Conservation (phyloP, 1,140 invertebrate genomes). For the Drosophila truncata region DNA sequence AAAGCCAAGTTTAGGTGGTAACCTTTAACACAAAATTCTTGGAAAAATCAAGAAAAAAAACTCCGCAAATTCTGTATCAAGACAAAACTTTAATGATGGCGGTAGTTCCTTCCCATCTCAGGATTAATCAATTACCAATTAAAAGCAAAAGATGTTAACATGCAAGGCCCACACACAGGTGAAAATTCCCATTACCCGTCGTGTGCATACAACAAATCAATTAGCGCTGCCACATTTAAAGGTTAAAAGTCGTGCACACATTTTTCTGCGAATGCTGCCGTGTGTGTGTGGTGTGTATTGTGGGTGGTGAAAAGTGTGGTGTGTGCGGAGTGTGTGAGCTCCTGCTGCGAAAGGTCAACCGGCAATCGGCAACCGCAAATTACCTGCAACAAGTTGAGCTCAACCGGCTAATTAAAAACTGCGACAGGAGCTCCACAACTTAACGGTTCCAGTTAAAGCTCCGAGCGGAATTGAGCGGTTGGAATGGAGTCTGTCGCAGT, state of each 20-base stretch:
- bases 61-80: neutral
- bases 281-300: neutral
- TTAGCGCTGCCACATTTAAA: slow-evolving; percentile 42
- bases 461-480: slow-evolving; percentile 1
- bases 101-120: neutral
- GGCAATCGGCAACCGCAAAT: slow-evolving; percentile 29
- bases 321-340: neutral
- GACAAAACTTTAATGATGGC: neutral
- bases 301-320: neutral
- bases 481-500: slow-evolving; percentile 26
- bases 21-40: neutral
- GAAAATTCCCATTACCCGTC: neutral
- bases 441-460: slow-evolving; percentile 26
- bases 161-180: slow-evolving; percentile 1
- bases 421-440: slow-evolving; percentile 12
- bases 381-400: slow-evolving; percentile 43
- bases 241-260: slow-evolving; percentile 24
- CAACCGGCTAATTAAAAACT: slow-evolving; percentile 32
- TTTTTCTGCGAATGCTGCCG: neutral
- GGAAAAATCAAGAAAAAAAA: too few relatives aligned
- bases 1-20: neutral
- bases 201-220: slow-evolving; percentile 60
- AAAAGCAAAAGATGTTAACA: neutral
- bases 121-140: slow-evolving; percentile 2
- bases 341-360: slow-evolving; percentile 39